These are phyloP conservation scores for Cichladusa arquata DNA, from an alignment of 2,113 vertebrate species.

Conservation along the genomic window DNA sequence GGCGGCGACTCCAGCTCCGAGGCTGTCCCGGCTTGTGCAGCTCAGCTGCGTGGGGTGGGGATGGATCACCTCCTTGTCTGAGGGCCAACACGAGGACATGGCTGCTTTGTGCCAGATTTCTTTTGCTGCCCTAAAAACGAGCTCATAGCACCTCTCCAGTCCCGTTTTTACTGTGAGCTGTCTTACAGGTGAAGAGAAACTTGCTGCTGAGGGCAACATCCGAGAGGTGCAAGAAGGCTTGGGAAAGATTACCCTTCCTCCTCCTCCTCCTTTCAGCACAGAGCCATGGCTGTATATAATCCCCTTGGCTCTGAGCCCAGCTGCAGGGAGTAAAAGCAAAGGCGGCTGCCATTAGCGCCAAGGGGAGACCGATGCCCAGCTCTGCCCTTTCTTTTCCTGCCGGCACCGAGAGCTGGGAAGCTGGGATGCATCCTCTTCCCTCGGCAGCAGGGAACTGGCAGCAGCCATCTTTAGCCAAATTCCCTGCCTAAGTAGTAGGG, in stretches of 20 bases:
- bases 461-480: conserved; percentile 41
- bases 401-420: conserved; percentile 19
- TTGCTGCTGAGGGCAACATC: background rate
- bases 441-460: conserved; percentile 1
- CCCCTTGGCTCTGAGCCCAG: conserved; percentile 55
- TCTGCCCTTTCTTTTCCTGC: conserved; percentile 53
- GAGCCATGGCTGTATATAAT: conserved; percentile 35
- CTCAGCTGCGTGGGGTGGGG: background rate
- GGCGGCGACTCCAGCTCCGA: fast-evolving
- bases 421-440: conserved; percentile 46
- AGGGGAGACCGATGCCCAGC: conserved; percentile 47
- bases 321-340: conserved; percentile 44
- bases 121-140: background rate
- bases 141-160: background rate
- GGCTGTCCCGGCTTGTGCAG: background rate
- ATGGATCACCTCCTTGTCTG: background rate
- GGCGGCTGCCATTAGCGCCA: conserved; percentile 45
- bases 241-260: conserved; percentile 1
- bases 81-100: background rate
- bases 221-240: background rate
- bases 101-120: background rate
- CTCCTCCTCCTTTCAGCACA: conserved; percentile 6
- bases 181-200: background rate
- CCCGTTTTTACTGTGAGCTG: fast-evolving
- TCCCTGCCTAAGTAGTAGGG: background rate